Evolutionary conservation across 2,888 invertebrate species (phyloP), one percentile per base, ranked within the genome.

Genomic region (Emmelina monodactyla): DNA sequence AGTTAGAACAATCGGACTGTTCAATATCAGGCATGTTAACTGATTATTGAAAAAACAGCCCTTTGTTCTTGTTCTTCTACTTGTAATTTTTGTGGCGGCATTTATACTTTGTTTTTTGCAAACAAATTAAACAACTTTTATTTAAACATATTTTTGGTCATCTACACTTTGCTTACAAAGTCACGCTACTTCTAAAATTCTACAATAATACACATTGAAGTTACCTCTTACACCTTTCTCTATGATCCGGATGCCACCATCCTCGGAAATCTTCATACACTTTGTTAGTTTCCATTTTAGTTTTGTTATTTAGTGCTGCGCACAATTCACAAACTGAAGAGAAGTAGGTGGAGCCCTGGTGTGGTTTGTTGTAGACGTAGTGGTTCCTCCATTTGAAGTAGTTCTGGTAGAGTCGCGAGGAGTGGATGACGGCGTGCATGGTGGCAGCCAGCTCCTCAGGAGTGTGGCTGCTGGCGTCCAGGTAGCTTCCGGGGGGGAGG

Each of bases 331-430:
- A 75, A 0, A 72, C 51, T 5, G n/a, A n/a, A n/a, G n/a, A n/a
- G n/a, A n/a, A n/a, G n/a, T n/a, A n/a, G n/a, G n/a, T n/a, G n/a
- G n/a, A n/a, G n/a, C n/a, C n/a, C n/a, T n/a, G n/a, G n/a, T n/a
- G n/a, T n/a, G n/a, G n/a, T n/a, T n/a, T n/a, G n/a, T n/a, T 3
- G n/a, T 25, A 25, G 1, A 37, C 34, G 41, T 71, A 75, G 35
- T 67, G 55, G 33, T 63, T 59, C 32, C 48, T 57, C 72, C 71
- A 75, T 12, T 51, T 47, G 41, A 72, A 75, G 45, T 52, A 68
- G 2, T 69, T 53, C 33, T 54, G 53, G 41, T 72, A 73, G 0
- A 41, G 39, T 0, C 46, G 43, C 14, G 44, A 50, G 37, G 68
- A 46, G 1, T 39, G 36, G 1, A 64, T 64, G 1, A 59, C 46